Evolutionary conservation across 1,140 invertebrate species (phyloP), one percentile per base, ranked within the genome.

Genomic region (Lepidurus arcticus): DNA sequence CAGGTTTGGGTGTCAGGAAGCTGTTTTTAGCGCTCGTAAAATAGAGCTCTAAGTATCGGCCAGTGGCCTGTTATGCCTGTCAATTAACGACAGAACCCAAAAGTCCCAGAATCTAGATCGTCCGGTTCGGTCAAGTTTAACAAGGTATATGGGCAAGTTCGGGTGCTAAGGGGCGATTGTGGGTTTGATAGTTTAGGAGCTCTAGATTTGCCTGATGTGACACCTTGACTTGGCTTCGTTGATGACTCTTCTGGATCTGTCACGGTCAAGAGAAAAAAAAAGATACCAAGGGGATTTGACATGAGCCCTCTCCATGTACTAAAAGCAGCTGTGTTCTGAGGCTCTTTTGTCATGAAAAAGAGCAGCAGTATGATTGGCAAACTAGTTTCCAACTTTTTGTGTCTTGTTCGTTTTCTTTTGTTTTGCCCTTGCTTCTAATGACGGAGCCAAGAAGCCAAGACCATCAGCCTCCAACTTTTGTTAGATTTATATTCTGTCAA

Each of bases 311-410:
- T 16, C 13, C 6, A 65, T n/a, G 53, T 21, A 65, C 34, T 34
- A 34, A 34, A 34, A 34, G 34, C 34, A 34, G 34, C 34, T 34
- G 34, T 2, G 34, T 34, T 34, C 34, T 34, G 34, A 4, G 34
- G 53, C 53, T 65, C 16, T 65, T 65, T 13, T 16, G 53, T 65
- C 53, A 65, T 21, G 53, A 65, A 65, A 65, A 65, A 65, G 53
- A 65, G 53, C 53, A 65, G 53, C 6, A 65, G 8, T 21, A 21
- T 65, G 53, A 65, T 65, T 65, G 53, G 53, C 53, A 65, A 65
- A 65, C 53, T 65, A 65, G 53, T 65, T 65, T 21, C 7, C 53
- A 65, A 65, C 53, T 21, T 65, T 65, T 65, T 3, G 16, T 65
- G 53, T 65, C 53, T 21, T 16, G 53, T 65, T 16, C 13, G 53